These are phyloP conservation scores for Drosophila sp. DNA, from an alignment of 1,140 invertebrate genomes.

Conservation along the genomic window DNA sequence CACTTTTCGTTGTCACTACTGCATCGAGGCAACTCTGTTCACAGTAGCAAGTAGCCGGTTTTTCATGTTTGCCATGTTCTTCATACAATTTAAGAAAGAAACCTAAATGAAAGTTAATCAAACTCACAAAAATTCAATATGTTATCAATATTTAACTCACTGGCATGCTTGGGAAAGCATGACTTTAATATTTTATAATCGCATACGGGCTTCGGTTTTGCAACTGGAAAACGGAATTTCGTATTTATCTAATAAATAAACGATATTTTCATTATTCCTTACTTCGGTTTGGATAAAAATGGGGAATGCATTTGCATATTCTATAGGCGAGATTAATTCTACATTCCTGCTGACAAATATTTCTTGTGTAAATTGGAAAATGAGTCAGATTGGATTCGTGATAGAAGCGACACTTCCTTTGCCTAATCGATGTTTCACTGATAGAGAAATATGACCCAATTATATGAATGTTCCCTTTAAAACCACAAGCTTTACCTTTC, in stretches of 20 bases:
- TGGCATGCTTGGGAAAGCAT: conserved; percentile 60
- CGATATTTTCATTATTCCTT: conserved; percentile 4
- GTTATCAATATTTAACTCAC: conserved; percentile 27
- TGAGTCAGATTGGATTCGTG: conserved; percentile 86
- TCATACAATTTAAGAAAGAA: conserved; percentile 65
- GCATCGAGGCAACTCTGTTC: conserved; percentile 67
- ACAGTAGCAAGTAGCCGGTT: conserved; percentile 45
- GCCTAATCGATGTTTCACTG: conserved; percentile 58
- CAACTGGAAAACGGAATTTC: conserved; percentile 34
- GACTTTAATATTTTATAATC: conserved; percentile 57
- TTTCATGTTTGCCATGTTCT: conserved; percentile 12
- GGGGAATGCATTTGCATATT: conserved; percentile 87
- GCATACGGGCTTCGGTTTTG: conserved; percentile 65
- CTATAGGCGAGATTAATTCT: conserved; percentile 85
- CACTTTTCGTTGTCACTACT: conserved; percentile 47
- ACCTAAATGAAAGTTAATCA: conserved; percentile 19
- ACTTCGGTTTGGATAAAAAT: conserved; percentile 84
- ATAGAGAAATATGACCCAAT: background rate
- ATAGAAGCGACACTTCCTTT: conserved; percentile 84
- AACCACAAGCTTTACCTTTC: conserved; percentile 33
- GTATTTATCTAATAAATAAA: background rate
- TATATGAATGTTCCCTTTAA: background rate
- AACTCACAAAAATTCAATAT: background rate
- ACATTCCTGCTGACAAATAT: conserved; percentile 87
- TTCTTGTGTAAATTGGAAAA: conserved; percentile 87